Base-by-base conservation (phyloP, 2,797 vertebrate genomes). In the Eleutherodactylus coqui region DNA sequence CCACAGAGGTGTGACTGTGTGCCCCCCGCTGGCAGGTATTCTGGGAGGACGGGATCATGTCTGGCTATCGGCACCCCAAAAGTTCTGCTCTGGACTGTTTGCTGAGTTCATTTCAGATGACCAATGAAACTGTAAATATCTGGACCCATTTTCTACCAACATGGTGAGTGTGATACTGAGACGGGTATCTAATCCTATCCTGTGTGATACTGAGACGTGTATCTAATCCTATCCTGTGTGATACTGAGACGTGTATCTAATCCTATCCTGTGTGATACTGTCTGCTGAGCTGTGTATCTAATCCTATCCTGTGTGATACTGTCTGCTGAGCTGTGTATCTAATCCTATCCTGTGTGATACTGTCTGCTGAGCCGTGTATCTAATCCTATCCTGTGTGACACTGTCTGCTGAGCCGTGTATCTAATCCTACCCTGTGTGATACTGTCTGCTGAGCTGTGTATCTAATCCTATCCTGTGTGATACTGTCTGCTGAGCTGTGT, bases 121-220 rank as follows among this genome's bases (percentile, higher is more conserved):
- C 93, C 89, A 98, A 97, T 0, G 96, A 97, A 91, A 97, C 96
- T 0, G 86, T 96, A 89, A 98, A 96, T 93, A 98, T 97, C 92
- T 98, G 97, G 97, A 97, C 96, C 27, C 96, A 96, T 90, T 97
- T 98, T 90, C 93, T 98, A 60, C 96, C 95, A 0, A 96, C 95
- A 11, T 96, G 96, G 96, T 97, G 89, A 84, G 90, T 49, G 43
- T n/a, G 24, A 49, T 13, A 9, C 14, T 27, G 27, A 27, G 60
- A 62, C 19, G 1, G 32, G 60, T 64, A 64, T 64, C 60, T 64
- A 64, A 64, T 64, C 60, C 60, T 34, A 24, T 38, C 67, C 1
- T 17, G 29, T 7, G 29, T 64, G 5, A n/a, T n/a, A n/a, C 64
- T 69, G 64, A 69, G 64, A 32, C 2, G 1, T 69, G 64, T 38